Conservation (phyloP, 2,797 vertebrate species). For the Lagocephalus sceleratus region DNA sequence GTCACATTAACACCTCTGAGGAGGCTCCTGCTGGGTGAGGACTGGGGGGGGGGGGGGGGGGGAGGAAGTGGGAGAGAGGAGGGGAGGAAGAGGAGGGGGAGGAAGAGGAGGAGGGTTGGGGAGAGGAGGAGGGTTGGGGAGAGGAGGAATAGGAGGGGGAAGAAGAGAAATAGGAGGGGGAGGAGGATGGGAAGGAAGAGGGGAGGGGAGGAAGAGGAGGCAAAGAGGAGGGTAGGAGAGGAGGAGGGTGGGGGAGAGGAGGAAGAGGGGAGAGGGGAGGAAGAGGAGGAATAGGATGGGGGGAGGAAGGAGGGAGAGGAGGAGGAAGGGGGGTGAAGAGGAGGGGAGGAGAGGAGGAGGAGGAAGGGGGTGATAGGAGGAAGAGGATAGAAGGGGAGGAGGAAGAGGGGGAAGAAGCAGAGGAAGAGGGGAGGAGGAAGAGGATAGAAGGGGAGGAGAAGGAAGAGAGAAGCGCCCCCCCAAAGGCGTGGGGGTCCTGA, state of each 20-base stretch:
- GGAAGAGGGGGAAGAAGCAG: neutral
- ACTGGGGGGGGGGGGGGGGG: constrained; percentile 8
- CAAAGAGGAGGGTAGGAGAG: neutral
- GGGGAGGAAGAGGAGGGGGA: constrained; percentile 1
- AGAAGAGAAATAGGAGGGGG: neutral
- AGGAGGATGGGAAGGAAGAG: neutral
- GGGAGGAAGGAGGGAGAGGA: no score
- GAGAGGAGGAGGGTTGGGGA: neutral
- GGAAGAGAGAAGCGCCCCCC: neutral
- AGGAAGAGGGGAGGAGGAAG: neutral
- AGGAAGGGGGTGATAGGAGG: no score
- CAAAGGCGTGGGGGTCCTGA: no score
- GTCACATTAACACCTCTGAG: constrained; percentile 37
- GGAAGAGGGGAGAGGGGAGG: neutral
- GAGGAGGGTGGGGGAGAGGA: neutral
- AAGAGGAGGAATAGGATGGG: no score
- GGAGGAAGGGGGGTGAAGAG: constrained; percentile 11
- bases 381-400: neutral
- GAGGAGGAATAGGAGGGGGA: neutral
- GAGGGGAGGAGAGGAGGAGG: constrained; percentile 8
- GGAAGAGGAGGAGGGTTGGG: neutral
- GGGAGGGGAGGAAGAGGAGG: neutral
- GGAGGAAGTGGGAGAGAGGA: no score
- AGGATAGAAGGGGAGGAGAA: no score
- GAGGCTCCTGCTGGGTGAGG: constrained; percentile 42